phyloP scores from a whole-genome alignment of 2,888 invertebrate species.

The Harmothoe impar region DNA sequence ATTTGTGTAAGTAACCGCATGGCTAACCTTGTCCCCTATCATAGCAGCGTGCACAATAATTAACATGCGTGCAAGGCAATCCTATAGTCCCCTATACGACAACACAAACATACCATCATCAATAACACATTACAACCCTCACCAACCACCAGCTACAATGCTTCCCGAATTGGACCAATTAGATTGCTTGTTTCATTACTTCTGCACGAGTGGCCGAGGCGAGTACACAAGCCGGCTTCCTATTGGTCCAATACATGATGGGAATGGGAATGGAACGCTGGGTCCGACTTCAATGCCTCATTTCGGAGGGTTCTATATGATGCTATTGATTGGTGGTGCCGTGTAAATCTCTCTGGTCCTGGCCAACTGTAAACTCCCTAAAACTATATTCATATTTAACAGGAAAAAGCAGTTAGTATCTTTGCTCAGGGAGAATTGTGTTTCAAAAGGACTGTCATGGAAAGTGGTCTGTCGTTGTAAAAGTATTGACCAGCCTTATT shows the following conservation, averaged over 20 bases:
- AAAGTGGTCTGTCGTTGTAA: no score
- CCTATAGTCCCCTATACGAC: no score
- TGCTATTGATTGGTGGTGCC: not conserved
- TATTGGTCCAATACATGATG: not conserved
- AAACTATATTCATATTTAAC: no score
- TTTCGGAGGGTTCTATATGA: constrained; percentile 10
- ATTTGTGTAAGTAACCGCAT: no score
- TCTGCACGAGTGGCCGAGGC: not conserved
- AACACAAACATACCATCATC: no score
- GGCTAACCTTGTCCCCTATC: no score
- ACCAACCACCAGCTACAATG: not conserved
- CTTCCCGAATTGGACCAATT: not conserved
- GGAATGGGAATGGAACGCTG: not conserved
- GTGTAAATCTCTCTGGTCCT: not conserved
- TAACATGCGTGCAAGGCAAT: not conserved
- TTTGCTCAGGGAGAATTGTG: no score
- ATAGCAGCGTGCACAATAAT: not conserved
- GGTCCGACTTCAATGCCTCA: not conserved
- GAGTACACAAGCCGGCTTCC: not conserved
- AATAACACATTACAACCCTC: not conserved
- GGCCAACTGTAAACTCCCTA: not conserved
- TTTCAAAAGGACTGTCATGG: no score
- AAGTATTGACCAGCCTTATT: no score
- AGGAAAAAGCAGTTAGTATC: no score
- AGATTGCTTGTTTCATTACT: not conserved